These are phyloP conservation scores for Rhagophthalmus giganteus DNA, from an alignment of 2,888 invertebrate genomes.

Conservation along the genomic window DNA sequence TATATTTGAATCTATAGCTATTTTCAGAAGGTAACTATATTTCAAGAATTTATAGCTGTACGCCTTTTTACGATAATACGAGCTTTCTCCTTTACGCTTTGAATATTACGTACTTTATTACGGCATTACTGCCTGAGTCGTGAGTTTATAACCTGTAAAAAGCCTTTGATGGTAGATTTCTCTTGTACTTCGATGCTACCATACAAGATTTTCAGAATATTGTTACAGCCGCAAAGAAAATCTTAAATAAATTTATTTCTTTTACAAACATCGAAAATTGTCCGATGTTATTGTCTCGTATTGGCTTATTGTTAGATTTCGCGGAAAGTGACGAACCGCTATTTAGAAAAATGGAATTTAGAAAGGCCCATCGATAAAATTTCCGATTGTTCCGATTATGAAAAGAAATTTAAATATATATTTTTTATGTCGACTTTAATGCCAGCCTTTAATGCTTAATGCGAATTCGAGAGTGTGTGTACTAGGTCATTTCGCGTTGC, in stretches of 20 bases:
- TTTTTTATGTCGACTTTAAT: too few relatives aligned
- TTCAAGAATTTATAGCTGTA: slow-evolving; percentile 17
- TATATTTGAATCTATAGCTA: slow-evolving; percentile 5
- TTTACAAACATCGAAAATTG: too few relatives aligned
- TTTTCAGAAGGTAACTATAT: slow-evolving; percentile 10
- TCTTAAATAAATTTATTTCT: slow-evolving; percentile 1
- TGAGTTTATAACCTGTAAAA: slow-evolving; percentile 24
- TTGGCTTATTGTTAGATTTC: too few relatives aligned
- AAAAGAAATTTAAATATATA: too few relatives aligned
- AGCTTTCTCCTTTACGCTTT: slow-evolving; percentile 26
- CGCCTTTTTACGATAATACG: slow-evolving; percentile 31
- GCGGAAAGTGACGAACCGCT: too few relatives aligned
- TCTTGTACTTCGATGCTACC: slow-evolving; percentile 11
- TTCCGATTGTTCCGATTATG: too few relatives aligned
- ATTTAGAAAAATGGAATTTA: too few relatives aligned
- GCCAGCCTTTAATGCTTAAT: too few relatives aligned
- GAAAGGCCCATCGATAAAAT: too few relatives aligned
- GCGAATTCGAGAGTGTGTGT: too few relatives aligned
- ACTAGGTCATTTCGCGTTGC: too few relatives aligned
- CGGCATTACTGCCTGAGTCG: slow-evolving; percentile 17
- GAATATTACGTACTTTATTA: slow-evolving; percentile 28
- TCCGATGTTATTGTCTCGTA: too few relatives aligned
- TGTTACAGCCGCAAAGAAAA: not conserved
- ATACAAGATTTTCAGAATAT: slow-evolving; percentile 1
- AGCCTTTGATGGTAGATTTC: slow-evolving; percentile 18